Evolutionary conservation across 2,113 vertebrate genomes (phyloP).

Genomic region (Megaleporinus macrocephalus): DNA sequence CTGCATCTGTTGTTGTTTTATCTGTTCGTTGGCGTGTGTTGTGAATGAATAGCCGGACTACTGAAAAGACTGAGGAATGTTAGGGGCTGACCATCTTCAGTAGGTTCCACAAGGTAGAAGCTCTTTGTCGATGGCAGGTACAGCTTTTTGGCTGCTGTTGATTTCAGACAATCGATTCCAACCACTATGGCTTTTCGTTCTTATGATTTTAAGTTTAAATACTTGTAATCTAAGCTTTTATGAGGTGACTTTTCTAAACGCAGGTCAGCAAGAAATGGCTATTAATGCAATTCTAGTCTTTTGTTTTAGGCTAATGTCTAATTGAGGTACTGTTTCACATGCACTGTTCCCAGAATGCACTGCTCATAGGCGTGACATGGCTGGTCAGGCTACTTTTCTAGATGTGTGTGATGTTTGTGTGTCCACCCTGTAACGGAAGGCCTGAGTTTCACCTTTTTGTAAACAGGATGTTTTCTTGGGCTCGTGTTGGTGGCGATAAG

Average conservation of each 20-base stretch:
- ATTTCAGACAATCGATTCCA: constrained; percentile 18
- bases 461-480: constrained; percentile 2
- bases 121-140: background rate
- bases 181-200: background rate
- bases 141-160: background rate
- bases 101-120: background rate
- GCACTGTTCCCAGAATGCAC: constrained; percentile 54
- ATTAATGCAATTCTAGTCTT: background rate
- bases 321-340: constrained; percentile 43
- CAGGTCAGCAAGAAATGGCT: background rate
- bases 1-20: background rate
- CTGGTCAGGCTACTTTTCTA: background rate
- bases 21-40: background rate
- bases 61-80: constrained; percentile 13
- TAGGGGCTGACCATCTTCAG: background rate
- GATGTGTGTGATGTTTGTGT: background rate
- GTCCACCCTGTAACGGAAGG: background rate
- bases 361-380: background rate
- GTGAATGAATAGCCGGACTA: background rate
- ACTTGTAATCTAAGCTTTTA: background rate
- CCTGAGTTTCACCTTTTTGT: background rate
- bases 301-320: constrained; percentile 2
- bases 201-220: background rate
- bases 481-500: background rate
- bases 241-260: background rate